Base-by-base conservation (phyloP, 2,888 invertebrate species). In the Synanthedon vespiformis region DNA sequence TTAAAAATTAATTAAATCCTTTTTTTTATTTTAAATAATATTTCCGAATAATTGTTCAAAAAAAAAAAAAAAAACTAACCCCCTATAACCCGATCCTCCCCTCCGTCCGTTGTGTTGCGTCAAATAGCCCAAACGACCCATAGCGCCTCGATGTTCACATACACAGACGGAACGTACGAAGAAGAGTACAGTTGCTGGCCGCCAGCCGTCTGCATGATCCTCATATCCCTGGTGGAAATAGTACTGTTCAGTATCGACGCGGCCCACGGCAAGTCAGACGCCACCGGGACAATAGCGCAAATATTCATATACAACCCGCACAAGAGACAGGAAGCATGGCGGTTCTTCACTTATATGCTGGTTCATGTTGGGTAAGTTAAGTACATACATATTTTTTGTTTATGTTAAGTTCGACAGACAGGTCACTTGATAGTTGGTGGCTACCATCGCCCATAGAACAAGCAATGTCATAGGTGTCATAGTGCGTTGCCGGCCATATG, bases 271-370 rank as follows among this genome's bases (percentile, higher is more conserved):
- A 72, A 76, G 62, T 78, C 74, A 0, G 73, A 80, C 50, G 87
- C 90, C 34, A 88, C 92, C 40, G 95, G 97, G 0, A 95, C 96
- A 0, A 91, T 94, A 40, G 93, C 95, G 8, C 91, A 91, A 52
- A 77, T 93, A 3, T 92, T 97, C 61, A 95, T 98, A 58, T 98
- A 97, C 80, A 92, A 95, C 82, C 98, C 98, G 0, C 89, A 91
- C 56, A 91, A 92, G 67, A 90, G 98, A 56, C 89, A 92, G 53
- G 94, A 99, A 82, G 93, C 92, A 0, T 99, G 99, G 99, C 89
- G 99, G 65, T 99, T 93, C 75, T 65, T 97, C 50, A 94, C 95
- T 1, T 99, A 99, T 73, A 98, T 98, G 96, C 93, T 98, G 73
- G 95, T 98, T 22, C 98, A 98, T 79, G 94, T 96, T 57, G 97